Evolutionary conservation across 2,797 vertebrate genomes (phyloP).

Genomic region (Sebastes minor): DNA sequence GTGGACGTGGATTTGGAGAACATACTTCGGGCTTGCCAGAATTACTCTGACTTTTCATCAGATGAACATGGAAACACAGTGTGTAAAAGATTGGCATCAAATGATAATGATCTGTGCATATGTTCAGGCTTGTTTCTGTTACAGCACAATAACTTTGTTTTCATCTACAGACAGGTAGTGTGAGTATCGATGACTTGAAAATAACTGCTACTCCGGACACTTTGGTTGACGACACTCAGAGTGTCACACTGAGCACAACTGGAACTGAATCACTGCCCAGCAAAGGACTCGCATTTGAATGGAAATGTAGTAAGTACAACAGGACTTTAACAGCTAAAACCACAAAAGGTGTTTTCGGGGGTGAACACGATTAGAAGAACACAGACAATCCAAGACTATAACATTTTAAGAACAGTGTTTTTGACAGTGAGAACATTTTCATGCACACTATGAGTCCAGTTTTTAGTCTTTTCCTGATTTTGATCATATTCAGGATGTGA

Average conservation of each 20-base stretch:
- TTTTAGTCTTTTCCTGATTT: background rate
- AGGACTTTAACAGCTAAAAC: background rate
- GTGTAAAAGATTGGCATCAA: conserved; percentile 23
- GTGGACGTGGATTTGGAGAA: conserved; percentile 83
- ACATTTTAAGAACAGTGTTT: background rate
- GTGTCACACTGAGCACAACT: conserved; percentile 56
- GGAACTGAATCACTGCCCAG: conserved; percentile 48
- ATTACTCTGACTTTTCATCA: conserved; percentile 39
- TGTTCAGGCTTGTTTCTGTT: background rate
- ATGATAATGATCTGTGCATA: background rate
- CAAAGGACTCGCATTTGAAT: conserved; percentile 63
- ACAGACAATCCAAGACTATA: background rate
- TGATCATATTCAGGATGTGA: background rate
- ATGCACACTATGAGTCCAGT: background rate
- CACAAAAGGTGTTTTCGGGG: background rate
- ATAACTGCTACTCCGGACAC: conserved; percentile 66
- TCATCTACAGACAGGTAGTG: conserved; percentile 56
- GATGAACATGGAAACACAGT: conserved; percentile 48
- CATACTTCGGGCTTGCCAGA: conserved; percentile 80
- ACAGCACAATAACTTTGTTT: conserved; percentile 21
- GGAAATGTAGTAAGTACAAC: conserved; percentile 80
- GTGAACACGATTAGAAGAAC: background rate
- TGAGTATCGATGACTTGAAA: conserved; percentile 38
- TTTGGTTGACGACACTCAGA: conserved; percentile 57
- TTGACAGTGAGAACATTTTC: background rate